Evolutionary conservation across 2,797 vertebrate genomes (phyloP).

Genomic region (Paratrypauchen microcephalus): DNA sequence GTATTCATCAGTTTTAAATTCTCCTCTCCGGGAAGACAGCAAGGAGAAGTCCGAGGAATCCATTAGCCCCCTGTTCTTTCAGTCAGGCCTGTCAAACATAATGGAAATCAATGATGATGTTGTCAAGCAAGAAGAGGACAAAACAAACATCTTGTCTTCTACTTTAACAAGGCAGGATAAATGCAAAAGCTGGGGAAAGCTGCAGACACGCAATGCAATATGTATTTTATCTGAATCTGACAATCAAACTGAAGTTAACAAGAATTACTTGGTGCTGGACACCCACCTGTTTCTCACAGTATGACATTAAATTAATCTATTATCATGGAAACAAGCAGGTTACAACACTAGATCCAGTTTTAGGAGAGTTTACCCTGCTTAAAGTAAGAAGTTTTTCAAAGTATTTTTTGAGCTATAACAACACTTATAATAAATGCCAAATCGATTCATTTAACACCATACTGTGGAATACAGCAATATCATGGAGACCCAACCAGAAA

Average conservation of each 20-base stretch:
- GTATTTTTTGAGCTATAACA: too few species aligned
- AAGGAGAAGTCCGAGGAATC: constrained; percentile 82
- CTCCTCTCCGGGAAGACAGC: constrained; percentile 86
- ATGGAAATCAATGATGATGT: constrained; percentile 27
- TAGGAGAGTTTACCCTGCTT: too few species aligned
- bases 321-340: too few species aligned
- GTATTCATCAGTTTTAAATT: constrained; percentile 83
- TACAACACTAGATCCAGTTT: too few species aligned
- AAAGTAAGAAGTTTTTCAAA: too few species aligned
- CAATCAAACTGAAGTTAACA: not conserved
- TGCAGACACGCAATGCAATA: too few species aligned
- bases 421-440: too few species aligned
- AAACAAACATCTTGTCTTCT: constrained; percentile 13
- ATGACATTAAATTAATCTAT: too few species aligned
- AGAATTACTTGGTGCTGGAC: not conserved
- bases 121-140: constrained; percentile 13
- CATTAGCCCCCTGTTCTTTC: constrained; percentile 68
- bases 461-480: too few species aligned
- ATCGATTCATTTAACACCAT: too few species aligned
- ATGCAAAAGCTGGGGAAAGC: not conserved
- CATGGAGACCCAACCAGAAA: too few species aligned
- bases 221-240: not conserved
- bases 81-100: constrained; percentile 42
- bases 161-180: not conserved
- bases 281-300: too few species aligned